Evolutionary conservation across 2,888 invertebrate species (phyloP).

Genomic region (Atherix ibis): DNA sequence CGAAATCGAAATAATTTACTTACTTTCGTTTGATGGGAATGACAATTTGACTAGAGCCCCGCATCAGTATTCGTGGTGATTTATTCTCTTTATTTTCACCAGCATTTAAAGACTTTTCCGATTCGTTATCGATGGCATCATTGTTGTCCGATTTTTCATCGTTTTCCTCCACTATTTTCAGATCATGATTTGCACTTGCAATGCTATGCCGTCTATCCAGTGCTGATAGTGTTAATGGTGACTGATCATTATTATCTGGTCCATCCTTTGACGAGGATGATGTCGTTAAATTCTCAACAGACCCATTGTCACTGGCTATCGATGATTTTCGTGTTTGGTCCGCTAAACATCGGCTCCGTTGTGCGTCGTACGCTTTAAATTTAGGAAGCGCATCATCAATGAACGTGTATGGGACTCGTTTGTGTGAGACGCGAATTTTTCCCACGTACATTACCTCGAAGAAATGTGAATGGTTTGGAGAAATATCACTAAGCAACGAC

Average conservation of each 20-base stretch:
- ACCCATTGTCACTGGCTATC: constrained; percentile 17
- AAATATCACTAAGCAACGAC: constrained; percentile 43
- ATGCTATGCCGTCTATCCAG: too few species aligned
- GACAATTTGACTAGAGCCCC: constrained; percentile 27
- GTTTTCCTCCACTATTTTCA: constrained; percentile 8
- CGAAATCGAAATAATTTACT: constrained; percentile 16
- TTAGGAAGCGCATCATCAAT: constrained; percentile 82
- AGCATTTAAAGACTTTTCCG: neutral
- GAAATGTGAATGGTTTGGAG: constrained; percentile 75
- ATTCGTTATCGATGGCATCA: neutral
- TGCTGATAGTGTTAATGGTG: too few species aligned
- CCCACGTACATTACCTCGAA: constrained; percentile 86
- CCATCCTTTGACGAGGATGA: constrained; percentile 6
- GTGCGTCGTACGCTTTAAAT: constrained; percentile 63
- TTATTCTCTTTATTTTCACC: constrained; percentile 25
- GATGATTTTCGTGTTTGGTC: constrained; percentile 11
- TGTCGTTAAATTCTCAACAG: constrained; percentile 7
- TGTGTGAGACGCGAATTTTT: constrained; percentile 73
- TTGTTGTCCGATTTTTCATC: too few species aligned
- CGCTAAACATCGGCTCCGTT: too few species aligned
- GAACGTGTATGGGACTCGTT: constrained; percentile 65
- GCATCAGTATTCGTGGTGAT: constrained; percentile 18
- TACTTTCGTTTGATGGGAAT: constrained; percentile 26
- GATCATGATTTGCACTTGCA: constrained; percentile 4
- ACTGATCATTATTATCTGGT: constrained; percentile 4